These are phyloP conservation scores for Lepilemur ruficaudatus DNA, from an alignment of 2,797 vertebrate species.

Conservation along the genomic window DNA sequence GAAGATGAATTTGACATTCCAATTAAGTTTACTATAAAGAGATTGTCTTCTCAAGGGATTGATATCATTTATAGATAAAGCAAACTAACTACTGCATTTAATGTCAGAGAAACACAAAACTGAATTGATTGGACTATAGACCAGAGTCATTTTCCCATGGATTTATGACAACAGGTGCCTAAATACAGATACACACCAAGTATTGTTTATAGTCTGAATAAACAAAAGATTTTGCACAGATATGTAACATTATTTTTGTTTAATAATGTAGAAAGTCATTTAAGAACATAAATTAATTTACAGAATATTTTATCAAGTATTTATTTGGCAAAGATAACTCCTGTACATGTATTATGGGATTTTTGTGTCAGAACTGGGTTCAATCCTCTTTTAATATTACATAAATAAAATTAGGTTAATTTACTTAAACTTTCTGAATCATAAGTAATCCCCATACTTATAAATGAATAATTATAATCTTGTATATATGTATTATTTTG, in stretches of 20 bases:
- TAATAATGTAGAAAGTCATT: background rate
- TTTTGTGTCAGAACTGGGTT: background rate
- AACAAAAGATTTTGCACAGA: background rate
- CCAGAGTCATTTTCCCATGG: background rate
- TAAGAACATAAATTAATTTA: background rate
- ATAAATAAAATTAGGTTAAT: background rate
- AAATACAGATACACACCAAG: background rate
- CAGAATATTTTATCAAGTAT: background rate
- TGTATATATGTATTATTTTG: background rate
- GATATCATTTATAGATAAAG: background rate
- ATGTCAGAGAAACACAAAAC: background rate
- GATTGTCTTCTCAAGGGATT: background rate
- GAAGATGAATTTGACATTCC: background rate
- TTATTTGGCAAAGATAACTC: background rate
- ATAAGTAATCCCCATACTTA: background rate
- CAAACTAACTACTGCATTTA: conserved; percentile 12
- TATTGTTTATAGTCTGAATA: background rate
- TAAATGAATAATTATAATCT: background rate
- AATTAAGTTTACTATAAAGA: background rate
- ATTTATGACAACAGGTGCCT: background rate
- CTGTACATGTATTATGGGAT: background rate
- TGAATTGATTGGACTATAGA: background rate
- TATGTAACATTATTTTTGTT: background rate
- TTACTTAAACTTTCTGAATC: background rate
- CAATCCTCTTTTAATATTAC: background rate